A percentile compares a stretch with the other conserved stretches of the same genome.
Evolutionary conservation across 92 coral and sea anemone species (phyloP).

Genomic region (Epizoanthus rinbou): DNA sequence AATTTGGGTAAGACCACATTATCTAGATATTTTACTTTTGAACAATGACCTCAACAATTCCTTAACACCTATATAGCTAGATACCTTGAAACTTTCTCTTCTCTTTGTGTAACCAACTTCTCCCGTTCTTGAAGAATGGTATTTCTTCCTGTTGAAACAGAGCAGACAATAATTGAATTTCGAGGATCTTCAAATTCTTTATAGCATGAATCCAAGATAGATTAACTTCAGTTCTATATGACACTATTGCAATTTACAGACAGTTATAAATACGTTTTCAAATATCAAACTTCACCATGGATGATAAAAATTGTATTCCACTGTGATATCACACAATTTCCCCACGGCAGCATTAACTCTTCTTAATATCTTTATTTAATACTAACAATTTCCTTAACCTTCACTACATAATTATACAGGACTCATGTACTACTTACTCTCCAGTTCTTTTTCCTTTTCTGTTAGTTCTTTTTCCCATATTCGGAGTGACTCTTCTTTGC

Average conservation of each 20-base stretch:
- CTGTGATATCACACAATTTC: too few relatives aligned
- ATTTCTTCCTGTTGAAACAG: slow-evolving; percentile 62
- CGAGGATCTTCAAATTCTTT: neutral
- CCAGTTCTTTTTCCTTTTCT: slow-evolving; percentile 87
- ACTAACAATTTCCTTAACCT: too few relatives aligned
- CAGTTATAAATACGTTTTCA: neutral
- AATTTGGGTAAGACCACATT: too few relatives aligned
- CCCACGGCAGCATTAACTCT: too few relatives aligned
- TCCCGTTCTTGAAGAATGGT: slow-evolving; percentile 72
- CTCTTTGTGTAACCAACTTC: slow-evolving; percentile 73
- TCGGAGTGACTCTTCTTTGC: slow-evolving; percentile 74
- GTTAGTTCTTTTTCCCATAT: slow-evolving; percentile 82
- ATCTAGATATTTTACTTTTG: too few relatives aligned
- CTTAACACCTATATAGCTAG: too few relatives aligned
- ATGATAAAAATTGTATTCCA: too few relatives aligned
- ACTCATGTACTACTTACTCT: slow-evolving; percentile 74
- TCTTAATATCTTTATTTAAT: too few relatives aligned
- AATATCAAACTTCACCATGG: too few relatives aligned
- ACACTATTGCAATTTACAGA: too few relatives aligned
- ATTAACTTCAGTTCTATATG: neutral
- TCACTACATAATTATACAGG: too few relatives aligned
- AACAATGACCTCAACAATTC: too few relatives aligned
- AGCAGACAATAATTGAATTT: neutral
- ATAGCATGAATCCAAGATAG: neutral
- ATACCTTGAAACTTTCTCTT: slow-evolving; percentile 84